Conservation (phyloP, 2,113 vertebrate genomes). For the Mionectes macconnelli region DNA sequence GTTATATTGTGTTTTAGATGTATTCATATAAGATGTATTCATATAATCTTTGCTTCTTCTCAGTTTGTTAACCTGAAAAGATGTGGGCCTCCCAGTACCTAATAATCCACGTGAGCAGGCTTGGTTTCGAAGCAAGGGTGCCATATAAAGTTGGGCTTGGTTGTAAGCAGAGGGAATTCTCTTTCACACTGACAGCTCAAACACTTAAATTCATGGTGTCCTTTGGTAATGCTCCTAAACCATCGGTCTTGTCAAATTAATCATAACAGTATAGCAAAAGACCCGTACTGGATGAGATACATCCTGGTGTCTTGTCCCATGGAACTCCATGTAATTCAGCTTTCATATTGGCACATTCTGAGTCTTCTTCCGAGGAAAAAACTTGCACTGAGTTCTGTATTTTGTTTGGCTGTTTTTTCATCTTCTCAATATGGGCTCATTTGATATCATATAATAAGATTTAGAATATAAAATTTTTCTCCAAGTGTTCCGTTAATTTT, state of each 20-base stretch:
- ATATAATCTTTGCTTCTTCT: background rate
- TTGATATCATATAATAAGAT: background rate
- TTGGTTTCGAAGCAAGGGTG: background rate
- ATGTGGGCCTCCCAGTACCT: background rate
- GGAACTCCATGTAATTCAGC: background rate
- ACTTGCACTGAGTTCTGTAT: background rate
- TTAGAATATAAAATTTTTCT: background rate
- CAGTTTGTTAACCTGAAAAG: background rate
- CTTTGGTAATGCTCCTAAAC: background rate
- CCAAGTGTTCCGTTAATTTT: background rate
- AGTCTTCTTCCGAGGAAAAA: background rate
- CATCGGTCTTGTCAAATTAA: background rate
- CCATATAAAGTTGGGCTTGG: background rate
- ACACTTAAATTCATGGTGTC: background rate
- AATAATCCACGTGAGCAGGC: background rate
- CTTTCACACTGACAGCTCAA: background rate
- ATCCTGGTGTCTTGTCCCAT: background rate
- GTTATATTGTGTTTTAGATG: background rate
- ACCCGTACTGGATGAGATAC: background rate
- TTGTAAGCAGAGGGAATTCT: background rate
- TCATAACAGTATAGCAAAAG: background rate
- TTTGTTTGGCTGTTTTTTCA: background rate
- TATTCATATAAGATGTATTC: background rate
- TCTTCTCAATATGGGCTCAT: background rate
- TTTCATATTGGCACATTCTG: background rate